Evolutionary conservation across 1,140 invertebrate genomes (phyloP).

Genomic region (Lordiphosa collinella): DNA sequence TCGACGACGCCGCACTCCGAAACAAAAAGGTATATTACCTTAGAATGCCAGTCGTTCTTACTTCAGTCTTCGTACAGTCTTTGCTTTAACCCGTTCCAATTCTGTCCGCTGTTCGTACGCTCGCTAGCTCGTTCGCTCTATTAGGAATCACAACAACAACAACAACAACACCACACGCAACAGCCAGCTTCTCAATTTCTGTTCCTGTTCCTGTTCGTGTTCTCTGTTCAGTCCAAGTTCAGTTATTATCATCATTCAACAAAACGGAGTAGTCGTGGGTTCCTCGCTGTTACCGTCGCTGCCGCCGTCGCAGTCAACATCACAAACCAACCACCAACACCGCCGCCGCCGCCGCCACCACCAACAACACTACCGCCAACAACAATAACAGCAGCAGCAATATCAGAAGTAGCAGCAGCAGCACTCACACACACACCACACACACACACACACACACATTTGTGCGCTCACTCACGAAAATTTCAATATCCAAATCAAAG

Average conservation of each 20-base stretch:
- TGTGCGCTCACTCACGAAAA: constrained; percentile 66
- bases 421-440: constrained; percentile 22
- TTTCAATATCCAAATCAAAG: constrained; percentile 79
- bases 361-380: constrained; percentile 25
- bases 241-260: constrained; percentile 37
- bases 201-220: constrained; percentile 23
- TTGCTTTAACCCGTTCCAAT: constrained; percentile 80
- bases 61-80: constrained; percentile 80
- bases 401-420: constrained; percentile 25
- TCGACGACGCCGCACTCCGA: constrained; percentile 60
- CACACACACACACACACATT: constrained; percentile 26
- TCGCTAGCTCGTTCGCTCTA: constrained; percentile 69
- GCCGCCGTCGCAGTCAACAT: constrained; percentile 24
- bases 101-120: constrained; percentile 77
- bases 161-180: constrained; percentile 17
- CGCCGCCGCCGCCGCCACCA: constrained; percentile 26
- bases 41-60: constrained; percentile 79
- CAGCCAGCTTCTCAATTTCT: constrained; percentile 19
- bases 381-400: constrained; percentile 26
- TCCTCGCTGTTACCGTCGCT: constrained; percentile 38
- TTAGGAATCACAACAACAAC: constrained; percentile 50
- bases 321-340: constrained; percentile 58
- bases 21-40: constrained; percentile 80
- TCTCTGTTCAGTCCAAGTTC: constrained; percentile 19
- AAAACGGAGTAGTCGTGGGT: constrained; percentile 15